Evolutionary conservation across 1,140 invertebrate genomes (phyloP), one percentile per base, ranked within the genome.

Genomic region (Diabrotica virgifera): DNA sequence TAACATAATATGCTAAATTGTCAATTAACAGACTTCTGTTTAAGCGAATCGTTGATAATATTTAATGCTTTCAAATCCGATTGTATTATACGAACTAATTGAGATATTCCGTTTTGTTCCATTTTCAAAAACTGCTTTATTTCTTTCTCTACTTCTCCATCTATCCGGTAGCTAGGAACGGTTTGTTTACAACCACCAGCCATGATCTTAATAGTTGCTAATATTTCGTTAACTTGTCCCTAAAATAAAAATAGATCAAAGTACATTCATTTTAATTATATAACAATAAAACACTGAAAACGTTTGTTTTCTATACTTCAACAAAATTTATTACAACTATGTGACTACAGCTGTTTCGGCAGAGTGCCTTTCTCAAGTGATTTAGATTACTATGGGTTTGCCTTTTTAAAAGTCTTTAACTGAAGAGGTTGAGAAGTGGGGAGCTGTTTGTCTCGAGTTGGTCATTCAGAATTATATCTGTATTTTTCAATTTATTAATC

Each of bases 141-240:
- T 73, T 87, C 86, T 67, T 86, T 85, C 78, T 86, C 85, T 9
- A 73, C 73, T 58, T 83, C 79, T 0, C 83, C 81, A 74, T 89
- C 86, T 80, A 90, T 86, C 54, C 83, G 81, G 70, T 89, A 90
- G 56, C 80, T 77, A 78, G 66, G 78, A 76, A 9, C 76, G 69
- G 60, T 82, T 59, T 67, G 70, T 62, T 63, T 68, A 36, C 62
- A 64, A 51, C 56, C 72, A 14, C 68, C 72, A 5, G 67, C 62
- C 63, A 74, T 67, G 51, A 74, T 64, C 65, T 75, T 75, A 8
- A 78, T 69, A 82, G 80, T 92, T 14, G 93, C 93, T 63, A 96
- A 83, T 67, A 97, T 81, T 82, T 97, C 95, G 76, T 93, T 95
- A 36, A 97, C 84, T 67, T 93, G 87, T 50, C 92, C 91, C 88